Base-by-base conservation (phyloP, 2,888 invertebrate species). In the Apotomis capreana region DNA sequence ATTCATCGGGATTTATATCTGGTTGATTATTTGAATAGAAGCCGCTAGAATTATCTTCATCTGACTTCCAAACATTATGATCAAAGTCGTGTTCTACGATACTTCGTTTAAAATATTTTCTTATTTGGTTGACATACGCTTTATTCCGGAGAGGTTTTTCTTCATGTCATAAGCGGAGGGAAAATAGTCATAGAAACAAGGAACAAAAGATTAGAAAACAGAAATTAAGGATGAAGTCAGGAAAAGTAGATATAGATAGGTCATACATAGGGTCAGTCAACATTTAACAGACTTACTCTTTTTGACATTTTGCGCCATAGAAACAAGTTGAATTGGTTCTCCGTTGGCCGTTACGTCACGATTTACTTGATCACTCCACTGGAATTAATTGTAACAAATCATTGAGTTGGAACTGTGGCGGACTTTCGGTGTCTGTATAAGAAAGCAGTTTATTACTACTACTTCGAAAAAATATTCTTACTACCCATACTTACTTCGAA, bases 311-410 rank as follows among this genome's bases (percentile, higher is more conserved):
- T 80, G 75, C 52, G 85, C 84, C 15, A 79, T 78, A 13, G 76
- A 76, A 70, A 80, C 40, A 3, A 76, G 62, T 58, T 83, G 81
- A 73, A 85, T 85, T 13, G 83, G 80, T 58, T 86, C 85, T 70
- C 79, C 78, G 36, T 69, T 70, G 72, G 74, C 80, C 70, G 74
- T 78, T 74, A 80, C 75, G n/a, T 82, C 64, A 59, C 84, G 80
- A 79, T 87, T 86, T 68, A 83, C 77, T 69, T 80, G 78, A 46
- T 84, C 84, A 74, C 78, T 88, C 89, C 87, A 89, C 89, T 89
- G 80, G 10, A 81, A 84, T 9, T 12, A 65, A 55, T 58, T 36
- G 78, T 37, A 69, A 4, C n/a, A 8, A 51, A 8, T 54, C 9
- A 59, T 13, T 49, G 10, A 49, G 49, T 49, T 58, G 4, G 26